phyloP scores from a whole-genome alignment of 2,797 vertebrate species.

The Rhinella marina region DNA sequence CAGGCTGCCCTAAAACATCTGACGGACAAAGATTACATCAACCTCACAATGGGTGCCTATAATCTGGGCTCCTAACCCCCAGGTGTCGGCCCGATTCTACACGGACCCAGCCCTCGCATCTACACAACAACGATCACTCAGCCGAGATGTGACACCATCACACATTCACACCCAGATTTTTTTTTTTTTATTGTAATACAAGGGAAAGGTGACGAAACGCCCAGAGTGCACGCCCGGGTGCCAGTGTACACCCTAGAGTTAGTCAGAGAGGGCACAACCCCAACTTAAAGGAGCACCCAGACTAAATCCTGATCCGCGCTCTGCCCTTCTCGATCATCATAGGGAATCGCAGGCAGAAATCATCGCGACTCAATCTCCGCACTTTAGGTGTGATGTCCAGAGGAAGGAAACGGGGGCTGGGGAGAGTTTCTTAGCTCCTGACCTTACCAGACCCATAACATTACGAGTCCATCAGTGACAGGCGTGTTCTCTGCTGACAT shows the following conservation, averaged over 20 bases:
- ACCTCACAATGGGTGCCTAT: too few relatives aligned
- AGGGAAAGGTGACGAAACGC: constrained; percentile 14
- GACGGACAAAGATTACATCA: too few relatives aligned
- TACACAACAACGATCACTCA: not conserved
- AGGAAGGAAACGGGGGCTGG: constrained; percentile 7
- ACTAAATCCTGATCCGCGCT: too few relatives aligned
- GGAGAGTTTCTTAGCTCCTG: not conserved
- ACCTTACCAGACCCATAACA: constrained; percentile 38
- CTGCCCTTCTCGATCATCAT: not conserved
- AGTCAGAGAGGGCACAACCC: not conserved
- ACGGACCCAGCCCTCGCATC: not conserved
- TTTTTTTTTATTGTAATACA: not conserved
- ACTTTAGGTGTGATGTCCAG: not conserved
- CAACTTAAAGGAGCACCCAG: not conserved
- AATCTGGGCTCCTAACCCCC: too few relatives aligned
- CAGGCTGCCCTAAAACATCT: too few relatives aligned
- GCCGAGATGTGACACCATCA: not conserved
- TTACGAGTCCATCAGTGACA: not conserved
- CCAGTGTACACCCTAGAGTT: not conserved
- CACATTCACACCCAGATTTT: constrained; percentile 8
- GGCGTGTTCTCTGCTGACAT: constrained; percentile 11
- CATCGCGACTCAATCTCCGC: too few relatives aligned
- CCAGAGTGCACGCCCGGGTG: not conserved
- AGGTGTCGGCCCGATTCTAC: not conserved
- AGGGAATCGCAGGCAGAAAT: too few relatives aligned